Evolutionary conservation across 2,888 invertebrate species (phyloP), one percentile per base, ranked within the genome.

Genomic region (Lasioglossum oenotherae): DNA sequence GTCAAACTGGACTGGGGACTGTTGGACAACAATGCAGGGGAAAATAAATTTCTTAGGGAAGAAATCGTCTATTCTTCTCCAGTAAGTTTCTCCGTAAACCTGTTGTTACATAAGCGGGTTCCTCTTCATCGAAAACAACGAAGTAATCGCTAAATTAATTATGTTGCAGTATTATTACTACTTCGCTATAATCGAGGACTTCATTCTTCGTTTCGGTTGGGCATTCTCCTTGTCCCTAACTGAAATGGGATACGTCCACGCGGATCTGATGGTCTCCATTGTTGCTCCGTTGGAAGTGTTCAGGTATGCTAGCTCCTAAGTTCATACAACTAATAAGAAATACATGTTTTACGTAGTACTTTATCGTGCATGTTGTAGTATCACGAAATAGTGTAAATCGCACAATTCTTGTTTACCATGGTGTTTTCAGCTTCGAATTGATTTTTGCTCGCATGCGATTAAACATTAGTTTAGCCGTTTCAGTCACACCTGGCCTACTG

Each of bases 1-100:
- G 98, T 99, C 67, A 98, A 98, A 96, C 98, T 99, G 98, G 99
- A 99, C 96, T 99, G 99, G 99, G 99, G 99, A 0, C 96, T 99
- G 77, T 97, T 99, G 92, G 99, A 99, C 94, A 97, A 97, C 80
- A 98, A 98, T 90, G 98, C 99, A 1, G 98, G 98, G 0, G 99
- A 99, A 96, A 98, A 99, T 96, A 97, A 96, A 94, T 98, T 99
- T 94, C 96, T 99, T 0, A 96, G 99, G 74, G 99, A 99, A 94
- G 99, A 99, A 96, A 98, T 99, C 85, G 99, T 99, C 23, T 99
- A 99, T 94, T 98, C 98, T 35, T 98, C 98, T 44, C 97, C 98
- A 95, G 99, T 99, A 95, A 96, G 96, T 94, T 71, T 19, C 38
- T 16, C 1, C 10, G 1, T 38, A 60, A 44, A 14, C 44, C 44